These are phyloP conservation scores for Porphyrio hochstetteri DNA, from an alignment of 2,113 vertebrate genomes.

Conservation along the genomic window DNA sequence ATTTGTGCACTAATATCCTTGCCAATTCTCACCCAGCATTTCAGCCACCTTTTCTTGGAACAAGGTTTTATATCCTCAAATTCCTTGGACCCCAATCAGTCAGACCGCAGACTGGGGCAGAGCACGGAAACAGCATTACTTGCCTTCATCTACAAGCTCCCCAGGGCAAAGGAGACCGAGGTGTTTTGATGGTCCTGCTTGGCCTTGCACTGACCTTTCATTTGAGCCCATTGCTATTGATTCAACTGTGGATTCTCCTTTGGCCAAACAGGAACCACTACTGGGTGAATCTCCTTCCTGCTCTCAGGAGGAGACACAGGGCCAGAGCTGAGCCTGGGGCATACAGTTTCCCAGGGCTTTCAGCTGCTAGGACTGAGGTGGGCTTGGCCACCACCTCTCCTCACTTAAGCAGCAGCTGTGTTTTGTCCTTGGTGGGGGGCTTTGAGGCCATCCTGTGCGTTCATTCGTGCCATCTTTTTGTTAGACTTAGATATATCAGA, in stretches of 20 bases:
- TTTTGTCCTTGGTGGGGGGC: too few relatives aligned
- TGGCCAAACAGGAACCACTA: neutral
- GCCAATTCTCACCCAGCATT: neutral
- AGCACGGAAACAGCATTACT: neutral
- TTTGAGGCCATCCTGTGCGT: neutral
- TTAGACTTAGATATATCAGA: neutral
- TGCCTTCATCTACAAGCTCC: neutral
- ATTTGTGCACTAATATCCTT: neutral
- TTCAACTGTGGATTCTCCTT: neutral
- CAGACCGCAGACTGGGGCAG: neutral
- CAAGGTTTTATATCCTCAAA: neutral
- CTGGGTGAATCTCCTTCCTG: neutral
- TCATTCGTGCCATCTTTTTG: neutral
- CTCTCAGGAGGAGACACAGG: neutral
- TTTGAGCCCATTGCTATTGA: neutral
- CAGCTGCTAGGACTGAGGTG: neutral
- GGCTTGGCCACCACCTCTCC: neutral
- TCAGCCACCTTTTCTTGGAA: constrained; percentile 6
- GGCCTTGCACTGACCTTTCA: neutral
- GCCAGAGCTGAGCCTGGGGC: neutral
- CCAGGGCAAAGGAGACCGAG: neutral
- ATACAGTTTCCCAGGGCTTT: neutral
- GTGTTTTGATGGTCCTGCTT: neutral
- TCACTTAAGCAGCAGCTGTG: neutral
- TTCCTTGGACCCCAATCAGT: constrained; percentile 15